phyloP scores from a whole-genome alignment of 2,888 invertebrate species.

The Drosophila colorata region DNA sequence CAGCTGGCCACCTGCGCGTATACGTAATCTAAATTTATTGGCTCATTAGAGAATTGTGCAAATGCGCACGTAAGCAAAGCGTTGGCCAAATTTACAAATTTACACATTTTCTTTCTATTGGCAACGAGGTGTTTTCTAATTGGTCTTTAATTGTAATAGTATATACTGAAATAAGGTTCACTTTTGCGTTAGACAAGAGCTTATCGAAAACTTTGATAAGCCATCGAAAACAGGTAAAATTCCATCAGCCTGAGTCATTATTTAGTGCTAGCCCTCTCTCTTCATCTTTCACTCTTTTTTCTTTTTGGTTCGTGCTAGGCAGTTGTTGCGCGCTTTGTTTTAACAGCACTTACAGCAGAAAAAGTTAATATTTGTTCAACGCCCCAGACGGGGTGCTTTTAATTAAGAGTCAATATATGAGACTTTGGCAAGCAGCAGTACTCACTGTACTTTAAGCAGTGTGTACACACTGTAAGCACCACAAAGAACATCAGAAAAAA shows the following conservation, averaged over 20 bases:
- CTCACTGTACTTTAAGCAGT: constrained; percentile 1
- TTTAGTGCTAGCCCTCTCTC: not conserved
- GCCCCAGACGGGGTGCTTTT: constrained; percentile 25
- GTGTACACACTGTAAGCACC: not conserved
- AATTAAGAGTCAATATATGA: constrained; percentile 71
- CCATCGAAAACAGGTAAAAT: constrained; percentile 2
- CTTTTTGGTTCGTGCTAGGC: not conserved
- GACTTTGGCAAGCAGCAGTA: constrained; percentile 4
- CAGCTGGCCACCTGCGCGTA: constrained; percentile 78
- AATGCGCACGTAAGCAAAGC: constrained; percentile 42
- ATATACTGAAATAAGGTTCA: not conserved
- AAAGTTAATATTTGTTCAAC: constrained; percentile 52
- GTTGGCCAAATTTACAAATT: constrained; percentile 1
- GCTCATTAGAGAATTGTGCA: constrained; percentile 66
- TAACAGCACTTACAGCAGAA: constrained; percentile 51
- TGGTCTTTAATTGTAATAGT: constrained; percentile 55
- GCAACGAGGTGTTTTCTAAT: constrained; percentile 48
- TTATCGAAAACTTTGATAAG: constrained; percentile 53
- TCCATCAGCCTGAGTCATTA: constrained; percentile 9
- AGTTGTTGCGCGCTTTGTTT: constrained; percentile 44
- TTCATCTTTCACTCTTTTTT: not conserved
- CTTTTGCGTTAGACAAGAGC: not conserved
- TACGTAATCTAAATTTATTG: constrained; percentile 80
- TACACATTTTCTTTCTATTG: constrained; percentile 1
- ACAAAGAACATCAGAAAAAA: not conserved